These are phyloP conservation scores for Butastur rufipennis DNA, from an alignment of 2,113 vertebrate species.

Conservation along the genomic window DNA sequence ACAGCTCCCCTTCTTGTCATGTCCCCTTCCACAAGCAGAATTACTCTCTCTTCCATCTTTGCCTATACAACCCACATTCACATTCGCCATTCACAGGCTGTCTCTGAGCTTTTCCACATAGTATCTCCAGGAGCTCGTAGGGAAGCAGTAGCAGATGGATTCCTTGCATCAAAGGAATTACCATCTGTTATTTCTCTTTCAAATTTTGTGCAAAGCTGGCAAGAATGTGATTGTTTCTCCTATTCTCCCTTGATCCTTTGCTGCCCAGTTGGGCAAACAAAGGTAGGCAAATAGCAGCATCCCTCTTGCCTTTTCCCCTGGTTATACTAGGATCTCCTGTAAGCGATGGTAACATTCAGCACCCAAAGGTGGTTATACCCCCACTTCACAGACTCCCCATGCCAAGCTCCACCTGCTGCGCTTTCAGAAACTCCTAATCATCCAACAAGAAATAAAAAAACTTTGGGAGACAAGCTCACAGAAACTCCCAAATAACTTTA, in stretches of 20 bases:
- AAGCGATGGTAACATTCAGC: background rate
- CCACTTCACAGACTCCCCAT: background rate
- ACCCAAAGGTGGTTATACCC: background rate
- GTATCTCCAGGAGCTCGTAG: background rate
- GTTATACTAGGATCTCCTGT: background rate
- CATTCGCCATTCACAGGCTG: background rate
- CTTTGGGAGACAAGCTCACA: background rate
- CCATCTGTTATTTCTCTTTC: constrained; percentile 43
- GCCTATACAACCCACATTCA: background rate
- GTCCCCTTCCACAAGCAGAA: background rate
- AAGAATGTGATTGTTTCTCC: background rate
- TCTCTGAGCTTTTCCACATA: background rate
- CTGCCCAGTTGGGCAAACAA: background rate
- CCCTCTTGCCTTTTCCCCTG: background rate
- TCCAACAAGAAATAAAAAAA: background rate
- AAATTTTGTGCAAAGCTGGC: background rate
- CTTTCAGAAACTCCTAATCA: background rate
- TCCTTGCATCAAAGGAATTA: constrained; percentile 2
- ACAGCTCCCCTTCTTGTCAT: background rate
- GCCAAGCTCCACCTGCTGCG: background rate
- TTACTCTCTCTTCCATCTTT: background rate
- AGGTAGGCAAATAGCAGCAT: background rate
- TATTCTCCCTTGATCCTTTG: background rate
- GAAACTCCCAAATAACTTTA: background rate
- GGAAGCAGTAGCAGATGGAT: constrained; percentile 32